Evolutionary conservation across 2,113 vertebrate species (phyloP), one percentile per base, ranked within the genome.

Genomic region (Sorex araneus): DNA sequence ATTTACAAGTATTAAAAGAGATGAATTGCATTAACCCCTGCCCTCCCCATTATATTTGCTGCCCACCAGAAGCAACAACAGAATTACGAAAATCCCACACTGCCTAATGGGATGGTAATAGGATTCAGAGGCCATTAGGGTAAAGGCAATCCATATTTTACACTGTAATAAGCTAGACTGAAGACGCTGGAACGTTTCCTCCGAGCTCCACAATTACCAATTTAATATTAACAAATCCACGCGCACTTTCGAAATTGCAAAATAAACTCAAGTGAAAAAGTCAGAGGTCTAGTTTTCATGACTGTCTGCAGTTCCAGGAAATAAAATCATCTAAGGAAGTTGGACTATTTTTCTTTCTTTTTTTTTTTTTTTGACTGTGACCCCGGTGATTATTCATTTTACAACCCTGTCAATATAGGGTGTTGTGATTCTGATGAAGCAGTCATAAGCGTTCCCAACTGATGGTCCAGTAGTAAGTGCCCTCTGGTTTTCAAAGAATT

Each of bases 101-200:
- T 97, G 97, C 98, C 98, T 99, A 99, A 99, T 99, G 97, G 98
- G 98, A 98, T 98, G 98, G 97, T 99, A 99, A 99, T 98, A 98
- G 98, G 98, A 98, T 98, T 98, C 98, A 97, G 97, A 98, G 98
- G 98, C 98, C 98, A 97, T 98, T 97, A 97, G 98, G 98, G 98
- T 98, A 99, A 98, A 98, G 98, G 97, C 98, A 98, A 98, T 99
- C 98, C 98, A 98, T 98, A 98, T 98, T 99, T 99, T 97, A 98
- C 96, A 98, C 96, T 97, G 97, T 98, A 98, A 98, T 98, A 98
- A 98, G 98, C 98, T 97, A 94, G 96, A 95, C 97, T 97, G 96
- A 98, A 98, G 97, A 97, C 94, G 86, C 94, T 91, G 95, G 87
- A 97, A 97, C 96, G 96, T 85, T 50, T 96, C 96, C 97, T 97